Evolutionary conservation across 1,140 invertebrate species (phyloP).

Genomic region (Dendrolimus punctatus): DNA sequence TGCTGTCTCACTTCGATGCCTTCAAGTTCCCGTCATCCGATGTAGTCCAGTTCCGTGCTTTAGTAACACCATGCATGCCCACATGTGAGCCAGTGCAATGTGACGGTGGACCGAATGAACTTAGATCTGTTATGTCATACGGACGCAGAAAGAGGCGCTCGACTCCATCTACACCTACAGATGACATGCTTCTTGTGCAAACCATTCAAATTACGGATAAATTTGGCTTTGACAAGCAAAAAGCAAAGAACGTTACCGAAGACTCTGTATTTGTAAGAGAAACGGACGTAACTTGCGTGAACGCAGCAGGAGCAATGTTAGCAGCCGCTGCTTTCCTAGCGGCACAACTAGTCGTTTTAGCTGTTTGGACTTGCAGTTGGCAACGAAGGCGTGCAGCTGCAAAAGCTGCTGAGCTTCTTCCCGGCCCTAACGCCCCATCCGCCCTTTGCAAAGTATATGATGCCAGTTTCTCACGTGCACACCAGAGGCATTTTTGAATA

Average conservation of each 20-base stretch:
- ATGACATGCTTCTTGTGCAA: conserved; percentile 90
- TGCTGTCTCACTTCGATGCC: conserved; percentile 94
- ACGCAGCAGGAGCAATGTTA: conserved; percentile 83
- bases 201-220: conserved; percentile 95
- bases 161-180: conserved; percentile 72
- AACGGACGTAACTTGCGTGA: conserved; percentile 77
- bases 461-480: conserved; percentile 78
- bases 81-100: conserved; percentile 92
- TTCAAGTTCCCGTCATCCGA: conserved; percentile 97
- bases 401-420: conserved; percentile 65
- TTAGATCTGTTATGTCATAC: conserved; percentile 85
- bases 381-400: conserved; percentile 80
- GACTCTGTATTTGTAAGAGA: conserved; percentile 75
- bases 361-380: conserved; percentile 88
- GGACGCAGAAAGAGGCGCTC: conserved; percentile 80
- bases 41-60: conserved; percentile 93
- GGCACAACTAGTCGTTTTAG: conserved; percentile 86
- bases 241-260: conserved; percentile 61
- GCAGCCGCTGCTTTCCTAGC: conserved; percentile 87
- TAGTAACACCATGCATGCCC: conserved; percentile 95
- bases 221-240: conserved; percentile 85
- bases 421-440: conserved; percentile 72
- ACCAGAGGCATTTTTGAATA: conserved; percentile 86
- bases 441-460: conserved; percentile 91
- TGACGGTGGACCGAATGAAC: conserved; percentile 85